Evolutionary conservation across 2,888 invertebrate species (phyloP).

Genomic region (Caenorhabditis parvicauda): DNA sequence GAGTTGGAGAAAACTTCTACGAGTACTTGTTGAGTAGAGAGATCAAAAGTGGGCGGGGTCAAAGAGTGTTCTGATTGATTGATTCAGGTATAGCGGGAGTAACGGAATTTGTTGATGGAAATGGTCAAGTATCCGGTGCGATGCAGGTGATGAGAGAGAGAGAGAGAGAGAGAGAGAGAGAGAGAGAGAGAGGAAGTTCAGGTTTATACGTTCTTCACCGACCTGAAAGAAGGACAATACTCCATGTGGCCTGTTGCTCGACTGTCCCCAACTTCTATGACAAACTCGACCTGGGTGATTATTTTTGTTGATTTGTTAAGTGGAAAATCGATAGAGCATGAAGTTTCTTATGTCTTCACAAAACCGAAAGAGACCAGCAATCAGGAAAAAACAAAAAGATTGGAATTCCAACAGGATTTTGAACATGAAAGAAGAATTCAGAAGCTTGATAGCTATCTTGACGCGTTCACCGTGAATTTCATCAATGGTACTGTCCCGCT

Average conservation of each 20-base stretch:
- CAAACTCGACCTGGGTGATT: constrained; percentile 5
- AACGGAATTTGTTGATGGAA: constrained; percentile 33
- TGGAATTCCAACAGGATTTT: neutral
- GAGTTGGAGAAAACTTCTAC: constrained; percentile 13
- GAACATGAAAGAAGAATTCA: too few species aligned
- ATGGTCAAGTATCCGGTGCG: constrained; percentile 23
- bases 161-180: constrained; percentile 1
- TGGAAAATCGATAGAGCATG: too few species aligned
- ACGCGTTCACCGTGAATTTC: constrained; percentile 19
- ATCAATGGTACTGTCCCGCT: constrained; percentile 21
- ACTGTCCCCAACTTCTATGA: constrained; percentile 4
- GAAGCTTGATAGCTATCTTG: constrained; percentile 8
- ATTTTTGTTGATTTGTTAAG: too few species aligned
- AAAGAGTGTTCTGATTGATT: neutral
- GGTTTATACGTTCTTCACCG: constrained; percentile 1
- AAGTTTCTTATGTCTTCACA: too few species aligned
- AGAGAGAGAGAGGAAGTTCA: neutral
- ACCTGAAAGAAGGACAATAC: constrained; percentile 7
- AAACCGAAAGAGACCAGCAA: too few species aligned
- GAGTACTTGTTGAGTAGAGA: constrained; percentile 21
- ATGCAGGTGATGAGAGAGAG: constrained; percentile 17
- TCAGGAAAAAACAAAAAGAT: too few species aligned
- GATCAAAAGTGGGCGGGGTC: constrained; percentile 13
- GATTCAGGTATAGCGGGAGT: constrained; percentile 29
- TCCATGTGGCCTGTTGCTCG: constrained; percentile 13